Evolutionary conservation across 2,797 vertebrate species (phyloP), one percentile per base, ranked within the genome.

Genomic region (Tapirus indicus): DNA sequence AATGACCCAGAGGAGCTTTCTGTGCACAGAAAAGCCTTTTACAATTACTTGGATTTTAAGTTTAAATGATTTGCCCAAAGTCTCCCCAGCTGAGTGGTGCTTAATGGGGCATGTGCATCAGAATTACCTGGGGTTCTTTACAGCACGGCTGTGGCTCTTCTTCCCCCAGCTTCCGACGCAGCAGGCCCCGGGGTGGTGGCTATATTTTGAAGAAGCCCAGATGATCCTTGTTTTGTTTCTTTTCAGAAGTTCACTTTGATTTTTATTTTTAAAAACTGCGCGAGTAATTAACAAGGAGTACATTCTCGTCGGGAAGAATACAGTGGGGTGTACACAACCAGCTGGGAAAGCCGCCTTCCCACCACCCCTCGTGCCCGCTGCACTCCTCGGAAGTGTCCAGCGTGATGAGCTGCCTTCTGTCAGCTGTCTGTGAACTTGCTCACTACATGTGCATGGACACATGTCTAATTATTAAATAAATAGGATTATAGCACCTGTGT

Each of bases 151-250:
- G 58, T 58, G 83, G 11, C 29, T 71, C 38, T 75, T 32, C 13
- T 13, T 16, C 32, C 44, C 27, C 62, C 52, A n/a, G 72, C 20
- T 49, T 62, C 95, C 66, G 87, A 49, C 27, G 85, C 47, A 72
- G 35, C 64, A 52, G 74, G 52, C 16, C 16, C 10, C 1, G 8
- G 60, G 64, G 79, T 38, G 86, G 86, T n/a, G 29, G 74, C 91
- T 79, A 66, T 56, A 80, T 86, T 94, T 93, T 47, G 64, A 90
- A 93, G 44, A 93, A 85, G 35, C 58, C 72, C 91, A 90, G 86
- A 86, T 85, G 95, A 84, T 64, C 66, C 66, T 72, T 79, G 56
- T 80, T 90, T 90, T 86, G 64, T 41, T 90, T 94, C 47, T 74
- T 79, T 58, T 82, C 44, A 77, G 77, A 78, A 44, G 56, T 66